These are phyloP conservation scores for Octopus bimaculoides DNA, from an alignment of 1,140 invertebrate genomes.

Conservation along the genomic window DNA sequence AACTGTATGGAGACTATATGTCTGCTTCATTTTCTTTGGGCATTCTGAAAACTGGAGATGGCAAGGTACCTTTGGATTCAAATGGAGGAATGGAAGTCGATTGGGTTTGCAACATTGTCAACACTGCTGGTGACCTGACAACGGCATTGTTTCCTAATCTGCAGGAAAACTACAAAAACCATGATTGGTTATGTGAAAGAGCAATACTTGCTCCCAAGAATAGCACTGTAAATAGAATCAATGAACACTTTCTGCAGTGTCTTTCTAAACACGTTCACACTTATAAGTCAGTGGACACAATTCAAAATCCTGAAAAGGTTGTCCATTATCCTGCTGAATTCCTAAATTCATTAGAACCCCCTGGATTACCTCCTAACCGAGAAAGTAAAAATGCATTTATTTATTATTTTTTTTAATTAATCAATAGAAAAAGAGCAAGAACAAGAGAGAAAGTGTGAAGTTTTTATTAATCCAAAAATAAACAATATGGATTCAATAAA, in stretches of 20 bases:
- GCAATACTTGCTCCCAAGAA: constrained; percentile 23
- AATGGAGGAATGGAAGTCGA: neutral
- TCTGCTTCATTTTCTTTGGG: neutral
- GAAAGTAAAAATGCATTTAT: no score
- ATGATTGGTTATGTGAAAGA: constrained; percentile 15
- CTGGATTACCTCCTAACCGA: constrained; percentile 53
- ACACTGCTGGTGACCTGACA: constrained; percentile 8
- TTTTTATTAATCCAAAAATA: no score
- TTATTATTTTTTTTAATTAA: no score
- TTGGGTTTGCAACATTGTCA: neutral
- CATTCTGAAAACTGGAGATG: neutral
- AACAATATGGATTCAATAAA: no score
- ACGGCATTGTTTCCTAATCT: constrained; percentile 14
- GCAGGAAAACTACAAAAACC: constrained; percentile 21
- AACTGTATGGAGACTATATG: constrained; percentile 18
- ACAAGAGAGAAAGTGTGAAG: no score
- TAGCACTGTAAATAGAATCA: constrained; percentile 18
- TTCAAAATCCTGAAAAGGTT: constrained; percentile 28
- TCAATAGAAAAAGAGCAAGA: no score
- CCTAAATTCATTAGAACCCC: constrained; percentile 48
- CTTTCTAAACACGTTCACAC: constrained; percentile 15
- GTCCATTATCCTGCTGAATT: constrained; percentile 46
- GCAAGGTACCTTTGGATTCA: neutral
- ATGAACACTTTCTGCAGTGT: constrained; percentile 24
- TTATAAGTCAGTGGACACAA: constrained; percentile 26